Conservation (phyloP, 2,113 vertebrate genomes). For the Pleuronectes platessa region DNA sequence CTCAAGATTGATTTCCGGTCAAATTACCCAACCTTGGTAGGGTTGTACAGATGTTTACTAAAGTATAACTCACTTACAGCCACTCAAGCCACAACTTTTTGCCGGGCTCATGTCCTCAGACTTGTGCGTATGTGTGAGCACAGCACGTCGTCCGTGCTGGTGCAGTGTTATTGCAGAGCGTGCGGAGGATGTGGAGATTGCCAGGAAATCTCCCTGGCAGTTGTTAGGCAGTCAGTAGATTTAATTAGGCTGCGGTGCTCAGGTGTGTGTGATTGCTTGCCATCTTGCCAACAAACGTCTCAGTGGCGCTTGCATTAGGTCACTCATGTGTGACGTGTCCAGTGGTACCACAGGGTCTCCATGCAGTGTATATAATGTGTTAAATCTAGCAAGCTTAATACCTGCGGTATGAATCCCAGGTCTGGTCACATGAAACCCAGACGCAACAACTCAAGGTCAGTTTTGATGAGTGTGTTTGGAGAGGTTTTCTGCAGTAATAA, state of each 20-base stretch:
- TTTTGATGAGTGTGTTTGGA: not conserved
- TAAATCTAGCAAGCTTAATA: slow-evolving; percentile 58
- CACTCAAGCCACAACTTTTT: too few relatives aligned
- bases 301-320: slow-evolving; percentile 6
- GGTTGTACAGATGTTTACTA: not conserved
- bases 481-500: not conserved
- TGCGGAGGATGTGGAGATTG: not conserved
- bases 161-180: not conserved
- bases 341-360: slow-evolving; percentile 32
- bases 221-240: not conserved
- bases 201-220: not conserved
- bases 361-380: slow-evolving; percentile 44
- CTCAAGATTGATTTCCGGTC: not conserved
- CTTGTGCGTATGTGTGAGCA: not conserved
- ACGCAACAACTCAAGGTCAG: slow-evolving; percentile 40
- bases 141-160: not conserved
- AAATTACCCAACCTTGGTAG: not conserved
- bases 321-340: slow-evolving; percentile 20
- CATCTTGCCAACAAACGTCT: not conserved
- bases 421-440: slow-evolving; percentile 57
- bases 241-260: slow-evolving; percentile 11
- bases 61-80: not conserved
- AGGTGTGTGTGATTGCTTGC: slow-evolving; percentile 24
- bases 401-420: slow-evolving; percentile 44
- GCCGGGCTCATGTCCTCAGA: not conserved